phyloP scores from a whole-genome alignment of 1,140 invertebrate genomes.

The Pemphigus obesinymphae region DNA sequence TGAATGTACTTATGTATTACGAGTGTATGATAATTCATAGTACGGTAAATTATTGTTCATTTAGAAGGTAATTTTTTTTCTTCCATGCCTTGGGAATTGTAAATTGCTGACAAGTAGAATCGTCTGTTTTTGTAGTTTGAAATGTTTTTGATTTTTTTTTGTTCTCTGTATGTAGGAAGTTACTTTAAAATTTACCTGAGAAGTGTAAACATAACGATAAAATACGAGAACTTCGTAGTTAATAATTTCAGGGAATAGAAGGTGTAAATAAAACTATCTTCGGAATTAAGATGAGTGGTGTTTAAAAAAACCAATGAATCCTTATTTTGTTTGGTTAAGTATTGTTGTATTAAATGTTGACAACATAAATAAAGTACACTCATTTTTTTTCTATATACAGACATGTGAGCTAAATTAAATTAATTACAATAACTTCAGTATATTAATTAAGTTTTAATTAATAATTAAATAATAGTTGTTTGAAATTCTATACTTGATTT shows the following conservation, averaged over 20 bases:
- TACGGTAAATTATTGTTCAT: background rate
- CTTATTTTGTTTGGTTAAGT: background rate
- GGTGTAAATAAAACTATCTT: background rate
- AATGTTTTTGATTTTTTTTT: background rate
- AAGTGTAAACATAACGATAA: background rate
- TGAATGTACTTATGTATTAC: background rate
- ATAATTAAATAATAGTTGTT: background rate
- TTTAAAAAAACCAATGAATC: background rate
- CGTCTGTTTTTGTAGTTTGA: background rate
- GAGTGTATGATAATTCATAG: background rate
- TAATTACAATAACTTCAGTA: background rate
- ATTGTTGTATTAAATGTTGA: slow-evolving; percentile 13
- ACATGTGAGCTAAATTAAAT: background rate
- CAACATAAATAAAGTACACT: background rate
- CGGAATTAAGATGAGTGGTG: too few species aligned
- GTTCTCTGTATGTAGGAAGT: background rate
- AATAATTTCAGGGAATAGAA: background rate
- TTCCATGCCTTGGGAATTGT: background rate
- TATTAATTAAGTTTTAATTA: background rate
- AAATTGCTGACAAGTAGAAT: background rate
- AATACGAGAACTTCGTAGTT: background rate
- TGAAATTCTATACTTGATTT: too few species aligned
- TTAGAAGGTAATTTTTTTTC: background rate
- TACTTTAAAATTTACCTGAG: background rate
- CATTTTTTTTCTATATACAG: background rate